Evolutionary conservation across 2,797 vertebrate genomes (phyloP), one percentile per base, ranked within the genome.

Genomic region (Dipus sagitta): DNA sequence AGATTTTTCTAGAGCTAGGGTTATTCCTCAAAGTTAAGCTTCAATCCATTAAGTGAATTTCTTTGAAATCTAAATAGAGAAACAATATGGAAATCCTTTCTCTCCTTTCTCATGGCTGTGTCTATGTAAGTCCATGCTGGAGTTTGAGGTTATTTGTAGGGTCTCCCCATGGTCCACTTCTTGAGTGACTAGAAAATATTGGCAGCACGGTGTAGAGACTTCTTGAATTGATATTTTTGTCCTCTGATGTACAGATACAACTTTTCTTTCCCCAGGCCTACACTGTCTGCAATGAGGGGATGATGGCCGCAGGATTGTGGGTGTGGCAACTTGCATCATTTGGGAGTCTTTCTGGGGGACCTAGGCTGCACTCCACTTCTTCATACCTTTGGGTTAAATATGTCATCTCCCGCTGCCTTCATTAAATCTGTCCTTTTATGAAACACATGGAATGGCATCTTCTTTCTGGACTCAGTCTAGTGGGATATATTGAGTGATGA

Each of bases 31-130:
- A 81, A 42, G 81, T 4, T 18, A 21, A 21, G 11, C 83, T 84
- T 47, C 4, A 71, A 54, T 21, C 34, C 28, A 23, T 34, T 26
- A 10, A 11, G 54, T 38, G 4, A 20, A 64, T 90, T 65, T 91
- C 21, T 24, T 32, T 92, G 71, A 62, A 71, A 72, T 88, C 2
- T 68, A 26, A 87, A 79, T 38, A 32, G 38, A 87, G 34, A 86
- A 34, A 6, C 77, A 70, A 34, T 64, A 72, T 6, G 38, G 42
- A 62, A 64, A 71, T 20, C 1, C 91, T 65, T 83, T 76, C 42
- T 24, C 1, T 68, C 21, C 58, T 30, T 47, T 4, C 42, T 26
- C 17, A 58, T 0, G 24, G 4, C 58, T 10, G 0, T 30, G 2
- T 24, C 38, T 81, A 24, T 18, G 14, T 15, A 65, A 52, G 13